Evolutionary conservation across 2,888 invertebrate species (phyloP), one percentile per base, ranked within the genome.

Genomic region (Metallyticus violacea): DNA sequence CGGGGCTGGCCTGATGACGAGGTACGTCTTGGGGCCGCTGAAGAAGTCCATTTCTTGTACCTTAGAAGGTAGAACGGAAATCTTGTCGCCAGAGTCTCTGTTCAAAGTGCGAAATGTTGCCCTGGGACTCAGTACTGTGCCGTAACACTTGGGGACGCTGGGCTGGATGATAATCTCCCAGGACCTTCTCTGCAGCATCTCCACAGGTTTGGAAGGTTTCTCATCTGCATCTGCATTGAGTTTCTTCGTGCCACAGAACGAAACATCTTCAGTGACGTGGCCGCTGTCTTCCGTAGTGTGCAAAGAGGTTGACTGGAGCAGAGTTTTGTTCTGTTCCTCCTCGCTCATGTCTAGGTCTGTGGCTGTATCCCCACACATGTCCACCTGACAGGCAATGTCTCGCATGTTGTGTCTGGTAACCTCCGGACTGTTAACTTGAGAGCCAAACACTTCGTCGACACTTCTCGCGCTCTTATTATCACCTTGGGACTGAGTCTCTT

Each of bases 31-130:
- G 15, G 82, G 77, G 25, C 86, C 83, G 7, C 28, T 62, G 40
- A 62, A 86, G 26, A 86, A 86, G 15, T 86, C 86, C 6, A 77
- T 26, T 25, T 62, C 86, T 26, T 86, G 83, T 22, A 28, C 27
- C 9, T 83, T 86, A 4, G 86, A 40, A 27, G 86, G 83, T 15
- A 83, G 82, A 26, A 83, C 25, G n/a, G 76, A 7, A 6, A n/a
- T 7, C 29, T 83, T 83, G 22, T 62, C 62, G 26, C 29, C 29
- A 25, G 28, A 6, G n/a, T 1, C 0, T 28, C 29, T 22, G n/a
- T 6, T 62, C 22, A 62, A 1, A 7, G 26, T 81, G 5, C 62
- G 26, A 4, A 26, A 29, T 4, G 26, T 26, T 9, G 26, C 30
- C 5, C 9, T n/a, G 6, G 76, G 27, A 15, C 40, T 22, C 15